These are phyloP conservation scores for Psilanteris sp. DNA, from an alignment of 1,140 invertebrate species.

Conservation along the genomic window DNA sequence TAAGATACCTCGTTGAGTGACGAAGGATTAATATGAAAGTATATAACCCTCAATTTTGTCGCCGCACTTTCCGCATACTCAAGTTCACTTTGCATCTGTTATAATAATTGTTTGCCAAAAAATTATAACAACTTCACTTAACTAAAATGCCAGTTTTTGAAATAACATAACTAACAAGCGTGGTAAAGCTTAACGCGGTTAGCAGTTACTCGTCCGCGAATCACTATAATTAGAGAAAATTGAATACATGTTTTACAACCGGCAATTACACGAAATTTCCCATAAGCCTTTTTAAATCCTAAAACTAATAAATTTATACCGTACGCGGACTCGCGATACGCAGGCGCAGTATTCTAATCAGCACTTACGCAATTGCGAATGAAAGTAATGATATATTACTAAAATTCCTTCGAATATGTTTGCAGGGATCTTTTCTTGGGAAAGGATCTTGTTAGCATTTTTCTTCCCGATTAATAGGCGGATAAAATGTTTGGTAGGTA, in stretches of 20 bases:
- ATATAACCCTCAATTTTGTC: slow-evolving; percentile 33
- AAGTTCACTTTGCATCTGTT: neutral
- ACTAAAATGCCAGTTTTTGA: neutral
- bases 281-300: slow-evolving; percentile 18
- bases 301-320: slow-evolving; percentile 31
- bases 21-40: slow-evolving; percentile 28
- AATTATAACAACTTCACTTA: too few species aligned
- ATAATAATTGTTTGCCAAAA: neutral
- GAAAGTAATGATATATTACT: slow-evolving; percentile 7
- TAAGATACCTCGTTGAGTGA: slow-evolving; percentile 47
- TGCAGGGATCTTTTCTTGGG: neutral
- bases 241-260: slow-evolving; percentile 30
- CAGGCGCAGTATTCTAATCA: slow-evolving; percentile 1
- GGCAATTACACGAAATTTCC: slow-evolving; percentile 27
- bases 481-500: too few species aligned
- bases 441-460: too few species aligned
- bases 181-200: slow-evolving; percentile 1
- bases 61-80: slow-evolving; percentile 11
- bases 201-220: slow-evolving; percentile 13
- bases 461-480: too few species aligned
- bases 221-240: slow-evolving; percentile 30
- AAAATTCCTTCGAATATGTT: slow-evolving; percentile 6
- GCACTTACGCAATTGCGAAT: neutral
- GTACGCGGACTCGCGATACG: too few species aligned
- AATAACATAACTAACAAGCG: neutral